Base-by-base conservation (phyloP, 2,113 vertebrate genomes). In the Panurus biarmicus region DNA sequence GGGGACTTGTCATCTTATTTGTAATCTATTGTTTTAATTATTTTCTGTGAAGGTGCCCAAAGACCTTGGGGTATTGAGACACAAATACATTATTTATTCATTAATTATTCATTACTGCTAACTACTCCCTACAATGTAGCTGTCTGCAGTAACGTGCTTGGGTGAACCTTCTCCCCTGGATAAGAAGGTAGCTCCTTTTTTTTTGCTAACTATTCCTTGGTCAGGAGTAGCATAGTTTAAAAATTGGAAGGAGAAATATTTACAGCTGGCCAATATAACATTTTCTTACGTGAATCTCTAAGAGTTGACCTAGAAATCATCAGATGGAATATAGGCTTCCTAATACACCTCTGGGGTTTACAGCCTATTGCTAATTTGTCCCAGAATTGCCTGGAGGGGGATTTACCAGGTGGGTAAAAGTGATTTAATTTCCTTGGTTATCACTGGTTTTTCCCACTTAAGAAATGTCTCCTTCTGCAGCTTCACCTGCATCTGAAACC, bases 21-120 rank as follows among this genome's bases (percentile, higher is more conserved):
- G 89, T 96, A 95, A 96, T 94, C 85, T 96, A 92, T 94, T 82
- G 85, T 94, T 96, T 96, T 93, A 95, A 96, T 97, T 96, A 94
- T 94, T 96, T 95, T 89, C 74, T 87, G 56, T 77, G 87, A 83
- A 94, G 76, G 87, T 94, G 83, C 50, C 84, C 88, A 88, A 85
- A 94, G 85, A 91, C 85, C 78, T 83, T 70, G 62, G 92, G 78
- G 75, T 89, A 94, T 72, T 91, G 82, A 69, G 86, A 92, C 42
- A 89, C 38, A 94, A 89, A 85, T 33, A 56, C 61, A 74, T 85
- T 89, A 92, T 96, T 91, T 92, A 76, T 89, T 93, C 70, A 82
- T 94, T 91, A 96, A 89, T 71, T 94, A 94, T 93, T 96, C 88
- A 81, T 94, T 93, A 86, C 66, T 61, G 58, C 67, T 93, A 95